Percentiles rank a stretch among this genome's conserved stretches.
Evolutionary conservation across 2,888 invertebrate species (phyloP).

Genomic region (Pollenia amentaria): DNA sequence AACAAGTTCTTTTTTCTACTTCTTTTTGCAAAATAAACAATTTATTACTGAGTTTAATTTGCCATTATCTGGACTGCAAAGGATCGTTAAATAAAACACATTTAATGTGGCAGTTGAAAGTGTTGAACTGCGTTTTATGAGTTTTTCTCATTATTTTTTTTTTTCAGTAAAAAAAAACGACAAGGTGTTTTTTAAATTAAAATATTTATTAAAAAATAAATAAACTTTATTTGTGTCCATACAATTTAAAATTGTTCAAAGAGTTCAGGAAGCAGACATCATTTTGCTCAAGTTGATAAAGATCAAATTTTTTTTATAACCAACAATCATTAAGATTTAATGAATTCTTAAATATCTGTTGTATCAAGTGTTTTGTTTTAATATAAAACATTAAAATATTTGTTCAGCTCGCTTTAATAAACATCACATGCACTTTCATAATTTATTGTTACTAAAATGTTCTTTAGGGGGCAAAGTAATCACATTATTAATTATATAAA

Average conservation of each 20-base stretch:
- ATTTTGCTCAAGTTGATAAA: slow-evolving; percentile 40
- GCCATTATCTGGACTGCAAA: slow-evolving; percentile 42
- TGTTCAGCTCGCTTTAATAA: neutral
- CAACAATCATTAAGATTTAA: slow-evolving; percentile 46
- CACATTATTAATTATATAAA: no score
- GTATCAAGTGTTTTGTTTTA: neutral
- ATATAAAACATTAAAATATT: neutral
- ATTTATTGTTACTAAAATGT: neutral
- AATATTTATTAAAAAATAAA: slow-evolving; percentile 59
- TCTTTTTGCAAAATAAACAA: slow-evolving; percentile 17
- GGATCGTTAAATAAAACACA: slow-evolving; percentile 68
- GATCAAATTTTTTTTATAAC: slow-evolving; percentile 19
- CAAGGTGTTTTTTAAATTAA: slow-evolving; percentile 68
- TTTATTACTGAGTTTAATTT: slow-evolving; percentile 46
- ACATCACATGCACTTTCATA: neutral
- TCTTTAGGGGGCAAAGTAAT: neutral
- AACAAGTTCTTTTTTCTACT: slow-evolving; percentile 57
- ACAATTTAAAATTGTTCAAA: slow-evolving; percentile 8
- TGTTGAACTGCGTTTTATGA: neutral
- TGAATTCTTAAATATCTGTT: slow-evolving; percentile 47
- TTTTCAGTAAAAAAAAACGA: neutral
- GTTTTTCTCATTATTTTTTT: slow-evolving; percentile 7
- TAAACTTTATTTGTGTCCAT: neutral
- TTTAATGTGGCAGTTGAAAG: slow-evolving; percentile 62
- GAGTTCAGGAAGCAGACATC: slow-evolving; percentile 4